These are phyloP conservation scores for Taenioides sp. DNA, from an alignment of 2,797 vertebrate species.

Conservation along the genomic window DNA sequence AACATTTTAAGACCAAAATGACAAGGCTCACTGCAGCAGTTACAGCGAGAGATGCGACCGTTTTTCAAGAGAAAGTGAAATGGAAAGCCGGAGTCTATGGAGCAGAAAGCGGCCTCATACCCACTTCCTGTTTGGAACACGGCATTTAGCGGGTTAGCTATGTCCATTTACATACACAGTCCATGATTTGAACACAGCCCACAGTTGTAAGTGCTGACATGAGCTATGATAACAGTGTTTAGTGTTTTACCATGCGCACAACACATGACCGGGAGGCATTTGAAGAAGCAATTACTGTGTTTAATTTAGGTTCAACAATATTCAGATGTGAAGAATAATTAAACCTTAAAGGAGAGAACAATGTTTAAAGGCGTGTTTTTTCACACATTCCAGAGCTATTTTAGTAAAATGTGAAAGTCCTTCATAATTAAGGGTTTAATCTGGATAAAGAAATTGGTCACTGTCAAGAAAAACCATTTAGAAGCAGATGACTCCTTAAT, in stretches of 20 bases:
- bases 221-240: slow-evolving; percentile 14
- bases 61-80: no score
- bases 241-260: background rate
- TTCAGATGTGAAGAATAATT: slow-evolving; percentile 21
- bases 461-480: background rate
- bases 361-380: background rate
- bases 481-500: background rate
- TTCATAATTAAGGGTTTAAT: background rate
- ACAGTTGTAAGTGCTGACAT: background rate
- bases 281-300: background rate
- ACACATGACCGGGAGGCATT: slow-evolving; percentile 1
- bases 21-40: no score
- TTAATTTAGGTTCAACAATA: slow-evolving; percentile 14
- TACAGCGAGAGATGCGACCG: no score
- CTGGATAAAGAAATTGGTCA: background rate
- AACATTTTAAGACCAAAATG: no score
- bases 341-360: background rate
- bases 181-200: no score
- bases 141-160: no score
- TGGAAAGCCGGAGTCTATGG: no score
- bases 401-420: background rate
- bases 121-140: no score
- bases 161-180: no score
- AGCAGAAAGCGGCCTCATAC: no score
- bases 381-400: background rate